phyloP scores from a whole-genome alignment of 2,113 vertebrate genomes.

The Ameiurus melas region DNA sequence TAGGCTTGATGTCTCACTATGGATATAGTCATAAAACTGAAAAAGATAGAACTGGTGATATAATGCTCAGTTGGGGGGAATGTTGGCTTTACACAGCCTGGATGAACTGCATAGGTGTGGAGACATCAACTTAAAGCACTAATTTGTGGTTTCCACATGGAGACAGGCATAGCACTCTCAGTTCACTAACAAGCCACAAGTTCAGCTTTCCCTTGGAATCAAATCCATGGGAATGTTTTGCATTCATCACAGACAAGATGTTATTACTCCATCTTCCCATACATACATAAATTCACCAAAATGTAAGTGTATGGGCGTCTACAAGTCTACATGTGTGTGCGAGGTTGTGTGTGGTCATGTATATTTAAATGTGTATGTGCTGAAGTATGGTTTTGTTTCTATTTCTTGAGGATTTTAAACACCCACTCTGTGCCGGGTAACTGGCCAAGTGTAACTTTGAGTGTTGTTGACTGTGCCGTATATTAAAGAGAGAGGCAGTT shows the following conservation, averaged over 20 bases:
- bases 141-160: slow-evolving; percentile 55
- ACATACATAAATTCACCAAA: slow-evolving; percentile 25
- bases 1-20: slow-evolving; percentile 1
- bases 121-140: slow-evolving; percentile 38
- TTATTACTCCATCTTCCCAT: slow-evolving; percentile 14
- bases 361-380: neutral
- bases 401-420: neutral
- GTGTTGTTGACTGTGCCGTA: slow-evolving; percentile 11
- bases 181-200: slow-evolving; percentile 27
- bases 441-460: neutral
- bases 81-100: slow-evolving; percentile 40
- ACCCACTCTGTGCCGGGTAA: slow-evolving; percentile 26
- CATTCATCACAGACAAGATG: slow-evolving; percentile 18
- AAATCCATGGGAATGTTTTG: slow-evolving; percentile 20
- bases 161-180: slow-evolving; percentile 18
- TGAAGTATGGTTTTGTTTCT: slow-evolving; percentile 20
- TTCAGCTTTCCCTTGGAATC: slow-evolving; percentile 31
- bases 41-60: slow-evolving; percentile 45
- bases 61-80: slow-evolving; percentile 44
- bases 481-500: slow-evolving; percentile 7
- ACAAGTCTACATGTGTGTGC: slow-evolving; percentile 17
- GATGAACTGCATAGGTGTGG: slow-evolving; percentile 53
- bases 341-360: slow-evolving; percentile 12
- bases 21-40: slow-evolving; percentile 32
- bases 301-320: slow-evolving; percentile 14